Evolutionary conservation across 2,888 invertebrate species (phyloP).

Genomic region (Netelia fuscicornis): DNA sequence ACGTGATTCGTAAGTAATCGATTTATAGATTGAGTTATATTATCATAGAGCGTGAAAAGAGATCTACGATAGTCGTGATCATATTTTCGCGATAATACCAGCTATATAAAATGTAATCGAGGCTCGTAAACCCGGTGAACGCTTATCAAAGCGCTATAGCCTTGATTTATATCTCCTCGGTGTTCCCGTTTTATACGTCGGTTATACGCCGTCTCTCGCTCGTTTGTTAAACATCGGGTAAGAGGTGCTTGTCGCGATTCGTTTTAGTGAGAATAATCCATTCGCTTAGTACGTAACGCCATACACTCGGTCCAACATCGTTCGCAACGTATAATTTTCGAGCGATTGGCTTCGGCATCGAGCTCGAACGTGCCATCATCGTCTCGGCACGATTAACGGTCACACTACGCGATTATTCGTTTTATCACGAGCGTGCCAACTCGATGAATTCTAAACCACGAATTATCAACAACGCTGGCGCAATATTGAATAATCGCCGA

Average conservation of each 20-base stretch:
- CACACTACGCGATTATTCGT: slow-evolving; percentile 30
- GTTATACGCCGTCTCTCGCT: slow-evolving; percentile 37
- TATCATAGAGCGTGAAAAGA: slow-evolving; percentile 32
- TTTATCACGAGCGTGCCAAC: slow-evolving; percentile 34
- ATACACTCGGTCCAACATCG: background rate
- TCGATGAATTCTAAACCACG: slow-evolving; percentile 29
- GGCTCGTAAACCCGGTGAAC: slow-evolving; percentile 47
- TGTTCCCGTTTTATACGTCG: slow-evolving; percentile 29
- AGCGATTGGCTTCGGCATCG: slow-evolving; percentile 56
- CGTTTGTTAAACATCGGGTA: slow-evolving; percentile 60
- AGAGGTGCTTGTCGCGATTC: slow-evolving; percentile 45
- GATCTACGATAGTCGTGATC: slow-evolving; percentile 7
- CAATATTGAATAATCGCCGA: slow-evolving; percentile 32
- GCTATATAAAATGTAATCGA: slow-evolving; percentile 11
- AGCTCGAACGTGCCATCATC: background rate
- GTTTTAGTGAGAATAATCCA: slow-evolving; percentile 30
- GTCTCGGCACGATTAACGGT: slow-evolving; percentile 47
- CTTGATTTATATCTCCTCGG: slow-evolving; percentile 54
- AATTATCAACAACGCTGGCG: slow-evolving; percentile 38
- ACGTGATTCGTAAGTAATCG: slow-evolving; percentile 38
- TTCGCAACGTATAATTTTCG: slow-evolving; percentile 43
- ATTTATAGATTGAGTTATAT: slow-evolving; percentile 11
- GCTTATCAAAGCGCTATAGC: slow-evolving; percentile 60
- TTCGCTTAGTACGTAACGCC: background rate
- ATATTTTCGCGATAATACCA: slow-evolving; percentile 12